Base-by-base conservation (phyloP, 2,113 vertebrate species). In the Hucho hucho region DNA sequence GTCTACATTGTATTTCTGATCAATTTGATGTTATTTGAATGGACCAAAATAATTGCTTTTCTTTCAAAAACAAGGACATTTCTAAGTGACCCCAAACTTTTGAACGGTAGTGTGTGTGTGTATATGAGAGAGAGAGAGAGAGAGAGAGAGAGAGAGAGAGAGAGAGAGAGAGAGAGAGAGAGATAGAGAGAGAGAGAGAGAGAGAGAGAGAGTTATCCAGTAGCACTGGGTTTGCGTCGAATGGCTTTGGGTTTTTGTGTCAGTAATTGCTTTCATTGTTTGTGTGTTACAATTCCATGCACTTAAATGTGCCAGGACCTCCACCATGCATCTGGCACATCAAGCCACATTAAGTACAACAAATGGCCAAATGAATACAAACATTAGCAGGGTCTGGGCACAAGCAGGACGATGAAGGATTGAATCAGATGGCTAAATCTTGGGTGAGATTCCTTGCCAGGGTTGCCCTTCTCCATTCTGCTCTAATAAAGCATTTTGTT, bases 401-500 rank as follows among this genome's bases (percentile, higher is more conserved):
- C 16, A 59, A 32, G 26, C 16, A 26, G 32, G 53, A 46, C 47
- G 16, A 20, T 24, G 9, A 76, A 43, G 16, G 22, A 11, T 70
- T 24, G 22, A n/a, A 28, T 9, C 46, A 64, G 24, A 37, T 3
- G 72, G 71, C 65, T n/a, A 16, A 32, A 56, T 56, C 43, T 25
- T 22, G 7, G 43, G 24, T 69, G 58, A 47, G 13, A 79, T 64
- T 28, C 6, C 26, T 64, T 20, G 46, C 13, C 46, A 69, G 64
- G 29, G 56, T 49, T 83, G 75, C 75, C 78, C 72, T 79, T 83
- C 69, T 72, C 71, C 46, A 46, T 56, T 16, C 63, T 78, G 12
- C 28, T 73, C 37, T 72, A 73, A 66, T 75, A 78, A 80, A 78
- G 75, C 59, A 78, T 73, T 80, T 81, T 72, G 72, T 78, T 75